phyloP scores from a whole-genome alignment of 2,888 invertebrate genomes.

The Pharmacophagus antenor region DNA sequence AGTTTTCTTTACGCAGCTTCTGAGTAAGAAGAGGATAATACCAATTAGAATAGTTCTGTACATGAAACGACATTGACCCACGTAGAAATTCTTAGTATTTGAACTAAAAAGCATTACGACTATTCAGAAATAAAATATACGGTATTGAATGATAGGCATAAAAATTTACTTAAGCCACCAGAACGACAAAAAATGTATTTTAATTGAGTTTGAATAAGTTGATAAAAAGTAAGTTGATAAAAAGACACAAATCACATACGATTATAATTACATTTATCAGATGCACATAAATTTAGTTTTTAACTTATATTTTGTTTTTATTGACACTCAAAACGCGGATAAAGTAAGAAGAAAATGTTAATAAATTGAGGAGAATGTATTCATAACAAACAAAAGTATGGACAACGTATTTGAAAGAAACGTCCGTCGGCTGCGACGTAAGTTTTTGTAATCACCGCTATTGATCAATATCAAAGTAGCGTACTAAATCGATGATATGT shows the following conservation, averaged over 20 bases:
- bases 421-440: conserved; percentile 30
- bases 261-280: too few relatives aligned
- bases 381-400: neutral
- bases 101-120: conserved; percentile 32
- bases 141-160: conserved; percentile 39
- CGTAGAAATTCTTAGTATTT: conserved; percentile 38
- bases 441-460: conserved; percentile 49
- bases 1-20: conserved; percentile 64
- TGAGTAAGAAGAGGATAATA: conserved; percentile 54
- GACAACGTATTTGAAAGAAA: conserved; percentile 32
- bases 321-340: too few relatives aligned
- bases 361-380: neutral
- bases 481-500: conserved; percentile 56
- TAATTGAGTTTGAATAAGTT: neutral
- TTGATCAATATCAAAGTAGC: conserved; percentile 52
- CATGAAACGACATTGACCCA: conserved; percentile 45
- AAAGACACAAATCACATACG: too few relatives aligned
- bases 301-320: too few relatives aligned
- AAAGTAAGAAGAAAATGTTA: neutral
- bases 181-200: too few relatives aligned
- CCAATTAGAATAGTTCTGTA: conserved; percentile 53
- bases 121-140: conserved; percentile 26
- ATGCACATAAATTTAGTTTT: too few relatives aligned
- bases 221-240: too few relatives aligned
- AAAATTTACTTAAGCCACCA: too few relatives aligned